Base-by-base conservation (phyloP, 2,888 invertebrate genomes). In the Ornithoptera priamus region DNA sequence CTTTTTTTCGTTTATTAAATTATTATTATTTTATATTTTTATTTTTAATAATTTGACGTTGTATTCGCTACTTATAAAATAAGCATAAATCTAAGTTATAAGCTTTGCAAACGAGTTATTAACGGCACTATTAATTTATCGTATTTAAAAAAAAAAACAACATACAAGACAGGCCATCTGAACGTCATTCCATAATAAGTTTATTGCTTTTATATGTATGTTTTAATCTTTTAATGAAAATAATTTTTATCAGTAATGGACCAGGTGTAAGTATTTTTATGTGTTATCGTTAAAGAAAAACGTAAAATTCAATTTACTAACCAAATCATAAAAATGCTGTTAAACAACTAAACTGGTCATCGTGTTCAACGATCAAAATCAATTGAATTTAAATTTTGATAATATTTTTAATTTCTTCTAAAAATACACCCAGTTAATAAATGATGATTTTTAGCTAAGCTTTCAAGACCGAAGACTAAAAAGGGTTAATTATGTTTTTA, bases 281-380 rank as follows among this genome's bases (percentile, higher is more conserved):
- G 62, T 67, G 71, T 66, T 74, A 71, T 74, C 72, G 67, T 75
- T 72, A 75, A 73, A 72, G 53, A n/a, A 70, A 62, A 59, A 57
- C 68, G 72, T 73, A 69, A 75, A 75, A 75, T 63, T 36, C 59
- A 72, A 73, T 73, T 72, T 70, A 72, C 69, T 71, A 64, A 68
- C 66, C 58, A 58, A 69, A 72, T 74, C 70, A 71, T 71, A 71
- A 71, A 71, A 71, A 65, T 61, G 67, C 70, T 61, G 65, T 67
- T 65, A 62, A 58, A 20, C 66, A 57, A 20, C n/a, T 63, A 67
- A 67, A 65, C 57, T 67, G 67, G 64, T 67, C 61, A 64, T 67
- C 58, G 67, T 61, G 65, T 68, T 71, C 65, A 62, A 70, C 65
- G 65, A 67, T 70, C 50, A 18, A 65, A 65, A n/a, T n/a, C 42